Evolutionary conservation across 1,140 invertebrate genomes (phyloP).

Genomic region (Pseudomyrmex pallidus): DNA sequence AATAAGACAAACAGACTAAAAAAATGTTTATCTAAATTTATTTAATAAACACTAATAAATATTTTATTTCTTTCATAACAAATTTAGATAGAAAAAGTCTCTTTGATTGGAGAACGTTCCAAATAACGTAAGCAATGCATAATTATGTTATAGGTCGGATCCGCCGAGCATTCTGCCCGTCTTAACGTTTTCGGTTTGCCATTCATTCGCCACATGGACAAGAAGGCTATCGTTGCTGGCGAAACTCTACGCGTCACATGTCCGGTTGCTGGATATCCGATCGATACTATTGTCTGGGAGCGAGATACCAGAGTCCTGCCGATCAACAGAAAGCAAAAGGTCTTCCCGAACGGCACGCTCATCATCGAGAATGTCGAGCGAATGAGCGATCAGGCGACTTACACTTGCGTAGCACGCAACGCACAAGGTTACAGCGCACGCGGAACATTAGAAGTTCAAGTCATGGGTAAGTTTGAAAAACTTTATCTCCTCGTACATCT

Average conservation of each 20-base stretch:
- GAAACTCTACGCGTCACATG: constrained; percentile 95
- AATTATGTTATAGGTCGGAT: constrained; percentile 88
- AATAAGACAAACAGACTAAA: background rate
- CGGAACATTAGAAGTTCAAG: constrained; percentile 95
- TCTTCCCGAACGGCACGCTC: constrained; percentile 96
- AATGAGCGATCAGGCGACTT: constrained; percentile 96
- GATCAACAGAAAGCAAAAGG: constrained; percentile 97
- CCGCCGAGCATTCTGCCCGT: constrained; percentile 93
- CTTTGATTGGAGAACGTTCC: background rate
- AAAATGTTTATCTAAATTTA: background rate
- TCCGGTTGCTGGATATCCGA: constrained; percentile 97
- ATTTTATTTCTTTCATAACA: background rate
- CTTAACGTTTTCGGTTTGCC: constrained; percentile 97
- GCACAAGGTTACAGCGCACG: constrained; percentile 94
- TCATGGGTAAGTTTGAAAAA: constrained; percentile 94
- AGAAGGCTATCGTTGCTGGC: constrained; percentile 97
- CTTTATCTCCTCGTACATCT: constrained; percentile 28
- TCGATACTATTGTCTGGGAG: constrained; percentile 97
- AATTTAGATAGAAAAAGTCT: background rate
- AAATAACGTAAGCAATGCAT: background rate
- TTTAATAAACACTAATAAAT: background rate
- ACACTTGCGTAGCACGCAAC: constrained; percentile 97
- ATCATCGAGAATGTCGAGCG: constrained; percentile 97
- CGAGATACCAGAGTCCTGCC: constrained; percentile 93
- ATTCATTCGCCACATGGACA: constrained; percentile 96